A percentile compares a stretch with the other conserved stretches of the same genome.
Evolutionary conservation across 2,888 invertebrate genomes (phyloP).

Genomic region (Cabera pusaria): DNA sequence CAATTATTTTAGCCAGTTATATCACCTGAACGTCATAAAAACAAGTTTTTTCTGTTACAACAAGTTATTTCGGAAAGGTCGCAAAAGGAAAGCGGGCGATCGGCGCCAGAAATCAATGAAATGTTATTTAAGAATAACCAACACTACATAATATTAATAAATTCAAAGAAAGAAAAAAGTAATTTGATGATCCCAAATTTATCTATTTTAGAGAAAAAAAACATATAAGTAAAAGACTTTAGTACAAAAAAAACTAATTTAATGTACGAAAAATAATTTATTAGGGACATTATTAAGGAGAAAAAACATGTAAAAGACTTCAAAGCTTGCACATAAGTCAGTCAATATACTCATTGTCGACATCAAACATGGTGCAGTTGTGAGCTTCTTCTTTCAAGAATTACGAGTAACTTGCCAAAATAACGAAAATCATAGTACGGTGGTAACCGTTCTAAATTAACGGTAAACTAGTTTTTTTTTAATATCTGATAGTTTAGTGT

Average conservation of each 20-base stretch:
- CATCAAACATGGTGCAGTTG: constrained; percentile 30
- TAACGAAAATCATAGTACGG: no score
- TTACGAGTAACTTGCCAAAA: no score
- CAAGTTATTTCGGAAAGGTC: constrained; percentile 59
- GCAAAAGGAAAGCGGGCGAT: constrained; percentile 59
- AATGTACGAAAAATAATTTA: constrained; percentile 17
- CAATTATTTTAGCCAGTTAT: constrained; percentile 37
- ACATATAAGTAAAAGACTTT: constrained; percentile 16
- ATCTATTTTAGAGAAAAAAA: constrained; percentile 22
- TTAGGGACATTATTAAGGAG: constrained; percentile 18
- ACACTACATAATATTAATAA: constrained; percentile 30
- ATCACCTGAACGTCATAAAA: constrained; percentile 44
- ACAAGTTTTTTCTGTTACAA: constrained; percentile 45
- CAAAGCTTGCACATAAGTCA: constrained; percentile 42
- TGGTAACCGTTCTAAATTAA: no score
- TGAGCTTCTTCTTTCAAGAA: no score
- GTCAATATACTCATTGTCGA: constrained; percentile 55
- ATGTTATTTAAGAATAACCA: constrained; percentile 19
- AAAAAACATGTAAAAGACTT: constrained; percentile 22
- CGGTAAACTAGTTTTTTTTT: no score
- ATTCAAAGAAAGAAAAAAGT: constrained; percentile 23
- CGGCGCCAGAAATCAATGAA: constrained; percentile 28
- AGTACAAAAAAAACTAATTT: constrained; percentile 26
- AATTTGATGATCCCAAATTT: constrained; percentile 18
- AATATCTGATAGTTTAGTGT: no score